Evolutionary conservation across 2,888 invertebrate genomes (phyloP), one percentile per base, ranked within the genome.

Genomic region (Lydus trimaculatus): DNA sequence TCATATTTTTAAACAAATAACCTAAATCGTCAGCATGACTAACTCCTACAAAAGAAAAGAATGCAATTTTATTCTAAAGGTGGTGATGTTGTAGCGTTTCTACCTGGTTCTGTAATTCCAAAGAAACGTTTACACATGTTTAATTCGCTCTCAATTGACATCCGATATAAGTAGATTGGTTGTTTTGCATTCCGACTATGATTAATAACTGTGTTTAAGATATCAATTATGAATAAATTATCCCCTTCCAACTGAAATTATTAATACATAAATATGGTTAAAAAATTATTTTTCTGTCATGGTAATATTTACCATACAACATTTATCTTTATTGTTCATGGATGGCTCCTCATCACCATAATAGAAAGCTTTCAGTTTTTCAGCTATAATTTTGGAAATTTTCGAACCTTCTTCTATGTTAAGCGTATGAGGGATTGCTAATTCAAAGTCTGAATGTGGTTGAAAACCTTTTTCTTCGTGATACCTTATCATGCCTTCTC

Each of bases 361-460:
- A 31, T 87, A 87, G 11, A 81, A 78, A 17, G 84, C 66, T 61
- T 84, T 84, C 13, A 88, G 79, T 71, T 80, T 80, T 2, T 82
- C 76, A 1, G 86, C 87, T 48, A 85, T 80, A 65, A 77, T 69
- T 63, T 75, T 77, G 6, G 78, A 75, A 62, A 72, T 64, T 48
- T 74, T 64, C 33, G 72, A 76, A 15, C 75, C 79, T 52, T 71
- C 66, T 9, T 73, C 63, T 25, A 80, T 61, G 33, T 76, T 78
- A 23, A 81, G 64, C 58, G 75, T 71, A 61, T 74, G 73, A 0
- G 82, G 81, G 33, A 79, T 71, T 61, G 75, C 76, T 13, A 43
- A 60, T 65, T 78, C 77, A 13, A 79, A 68, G 62, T 75, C 59
- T 2, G 65, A 67, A 31, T 74, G 61, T 23, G 60, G 58, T 58